Conservation (phyloP, 2,797 vertebrate genomes). For the Bovichtus diacanthus region DNA sequence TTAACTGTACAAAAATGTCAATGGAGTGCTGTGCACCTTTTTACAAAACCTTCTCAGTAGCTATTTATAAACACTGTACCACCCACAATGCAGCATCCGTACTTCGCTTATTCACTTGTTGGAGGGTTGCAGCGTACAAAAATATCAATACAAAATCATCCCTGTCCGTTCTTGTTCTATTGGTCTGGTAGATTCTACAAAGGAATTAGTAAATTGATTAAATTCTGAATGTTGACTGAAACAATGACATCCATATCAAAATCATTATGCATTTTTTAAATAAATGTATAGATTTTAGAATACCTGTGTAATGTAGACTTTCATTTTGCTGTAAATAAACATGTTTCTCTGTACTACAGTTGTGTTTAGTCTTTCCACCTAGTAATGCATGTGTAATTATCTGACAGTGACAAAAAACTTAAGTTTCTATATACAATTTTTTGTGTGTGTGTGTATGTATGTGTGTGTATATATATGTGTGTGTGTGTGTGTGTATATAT, state of each 20-base stretch:
- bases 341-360: conserved; percentile 15
- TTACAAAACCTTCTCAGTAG: conserved; percentile 36
- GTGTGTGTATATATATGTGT: too few relatives aligned
- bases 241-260: conserved; percentile 42
- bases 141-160: conserved; percentile 3
- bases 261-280: conserved; percentile 54
- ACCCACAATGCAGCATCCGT: conserved; percentile 8
- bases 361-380: conserved; percentile 4
- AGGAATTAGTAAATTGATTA: conserved; percentile 35
- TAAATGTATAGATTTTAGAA: conserved; percentile 70
- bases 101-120: conserved; percentile 22
- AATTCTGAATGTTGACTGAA: conserved; percentile 60
- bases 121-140: conserved; percentile 15
- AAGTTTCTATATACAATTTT: background rate
- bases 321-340: conserved; percentile 82
- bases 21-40: conserved; percentile 75
- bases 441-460: too few relatives aligned
- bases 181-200: conserved; percentile 4
- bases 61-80: conserved; percentile 59
- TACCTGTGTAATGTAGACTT: conserved; percentile 65
- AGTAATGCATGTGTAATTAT: background rate
- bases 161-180: conserved; percentile 20
- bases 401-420: background rate
- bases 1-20: conserved; percentile 34
- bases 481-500: too few relatives aligned